These are phyloP conservation scores for Centropus unirufus DNA, from an alignment of 2,113 vertebrate genomes.

Conservation along the genomic window DNA sequence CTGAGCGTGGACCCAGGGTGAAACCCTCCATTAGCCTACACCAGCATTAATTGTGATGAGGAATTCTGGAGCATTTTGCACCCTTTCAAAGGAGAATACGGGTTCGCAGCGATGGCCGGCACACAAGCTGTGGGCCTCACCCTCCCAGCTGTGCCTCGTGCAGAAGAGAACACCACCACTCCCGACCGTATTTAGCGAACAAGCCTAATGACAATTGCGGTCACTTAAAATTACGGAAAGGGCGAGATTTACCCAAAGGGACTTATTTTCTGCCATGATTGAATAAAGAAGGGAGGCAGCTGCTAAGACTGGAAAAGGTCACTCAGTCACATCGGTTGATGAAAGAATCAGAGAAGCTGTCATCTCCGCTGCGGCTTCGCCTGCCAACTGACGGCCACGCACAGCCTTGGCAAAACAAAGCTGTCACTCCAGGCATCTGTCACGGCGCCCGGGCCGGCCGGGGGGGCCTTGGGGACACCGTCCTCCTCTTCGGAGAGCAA, in stretches of 20 bases:
- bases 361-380: slow-evolving; percentile 55
- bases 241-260: slow-evolving; percentile 57
- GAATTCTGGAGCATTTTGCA: neutral
- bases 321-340: slow-evolving; percentile 73
- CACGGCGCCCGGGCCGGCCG: neutral
- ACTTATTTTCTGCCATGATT: slow-evolving; percentile 69
- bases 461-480: neutral
- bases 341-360: slow-evolving; percentile 80
- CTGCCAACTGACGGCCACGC: slow-evolving; percentile 62
- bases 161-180: neutral
- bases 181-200: neutral
- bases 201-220: slow-evolving; percentile 62
- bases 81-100: neutral
- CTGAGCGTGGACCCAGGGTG: accelerated
- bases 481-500: slow-evolving; percentile 14
- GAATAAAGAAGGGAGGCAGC: slow-evolving; percentile 76
- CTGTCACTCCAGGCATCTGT: slow-evolving; percentile 66
- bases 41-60: accelerated
- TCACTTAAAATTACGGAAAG: slow-evolving; percentile 68
- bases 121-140: accelerated
- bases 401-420: slow-evolving; percentile 67
- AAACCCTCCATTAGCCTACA: accelerated
- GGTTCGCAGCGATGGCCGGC: accelerated
- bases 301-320: slow-evolving; percentile 78
- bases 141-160: neutral